Conservation (phyloP, 1,140 invertebrate species). For the Hylaeus volcanicus region DNA sequence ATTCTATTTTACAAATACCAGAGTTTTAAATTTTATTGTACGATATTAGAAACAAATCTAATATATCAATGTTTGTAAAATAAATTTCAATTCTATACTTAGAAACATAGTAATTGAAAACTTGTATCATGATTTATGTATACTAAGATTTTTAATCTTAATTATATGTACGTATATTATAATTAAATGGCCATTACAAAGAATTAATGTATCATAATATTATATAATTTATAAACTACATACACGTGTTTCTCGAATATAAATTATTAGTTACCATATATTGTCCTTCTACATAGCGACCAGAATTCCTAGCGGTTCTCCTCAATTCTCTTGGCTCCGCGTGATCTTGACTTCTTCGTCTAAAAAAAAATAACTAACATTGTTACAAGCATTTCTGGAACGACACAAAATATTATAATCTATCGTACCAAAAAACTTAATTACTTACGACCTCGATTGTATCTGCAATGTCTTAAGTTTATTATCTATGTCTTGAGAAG, state of each 20-base stretch:
- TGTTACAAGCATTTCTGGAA: background rate
- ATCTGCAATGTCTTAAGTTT: conserved; percentile 76
- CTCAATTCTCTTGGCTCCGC: conserved; percentile 72
- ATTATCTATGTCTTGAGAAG: conserved; percentile 75
- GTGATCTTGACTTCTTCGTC: conserved; percentile 72
- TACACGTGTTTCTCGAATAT: background rate
- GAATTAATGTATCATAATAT: conserved; percentile 1
- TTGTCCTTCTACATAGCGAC: conserved; percentile 76
- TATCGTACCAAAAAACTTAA: background rate
- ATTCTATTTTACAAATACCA: background rate
- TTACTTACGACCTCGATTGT: conserved; percentile 73
- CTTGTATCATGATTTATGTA: background rate
- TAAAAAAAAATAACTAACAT: conserved; percentile 39
- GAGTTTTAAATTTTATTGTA: background rate
- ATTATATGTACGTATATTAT: conserved; percentile 13
- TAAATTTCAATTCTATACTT: background rate
- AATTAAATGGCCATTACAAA: background rate
- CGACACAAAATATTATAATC: background rate
- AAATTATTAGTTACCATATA: conserved; percentile 72
- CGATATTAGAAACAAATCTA: background rate
- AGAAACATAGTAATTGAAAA: background rate
- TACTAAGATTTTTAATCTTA: background rate
- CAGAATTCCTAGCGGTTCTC: conserved; percentile 76
- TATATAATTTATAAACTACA: conserved; percentile 12
- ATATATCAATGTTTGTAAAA: background rate